Evolutionary conservation across 2,113 vertebrate genomes (phyloP).

Genomic region (Vulpes lagopus): DNA sequence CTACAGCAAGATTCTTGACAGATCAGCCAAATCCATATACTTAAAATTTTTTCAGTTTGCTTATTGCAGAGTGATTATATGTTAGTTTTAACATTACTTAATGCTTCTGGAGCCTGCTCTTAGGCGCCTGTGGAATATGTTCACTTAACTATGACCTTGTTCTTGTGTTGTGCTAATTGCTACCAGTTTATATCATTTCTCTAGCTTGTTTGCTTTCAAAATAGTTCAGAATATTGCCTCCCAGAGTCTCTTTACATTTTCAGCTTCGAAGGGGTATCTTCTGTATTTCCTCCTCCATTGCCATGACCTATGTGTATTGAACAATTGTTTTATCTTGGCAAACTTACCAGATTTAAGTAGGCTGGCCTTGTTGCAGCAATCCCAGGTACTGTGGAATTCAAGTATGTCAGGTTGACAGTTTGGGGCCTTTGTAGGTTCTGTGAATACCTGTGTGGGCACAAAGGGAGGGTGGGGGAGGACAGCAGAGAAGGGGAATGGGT

Average conservation of each 20-base stretch:
- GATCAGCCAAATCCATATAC: neutral
- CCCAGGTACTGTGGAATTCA: neutral
- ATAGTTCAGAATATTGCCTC: constrained; percentile 12
- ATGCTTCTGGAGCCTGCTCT: neutral
- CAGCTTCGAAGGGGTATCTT: neutral
- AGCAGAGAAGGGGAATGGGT: neutral
- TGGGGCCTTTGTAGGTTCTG: neutral
- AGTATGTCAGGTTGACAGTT: neutral
- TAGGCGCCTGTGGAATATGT: neutral
- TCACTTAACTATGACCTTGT: neutral
- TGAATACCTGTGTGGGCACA: neutral
- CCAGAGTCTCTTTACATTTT: constrained; percentile 20
- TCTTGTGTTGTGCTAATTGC: neutral
- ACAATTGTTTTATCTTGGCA: constrained; percentile 3
- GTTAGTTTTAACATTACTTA: neutral
- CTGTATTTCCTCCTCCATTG: neutral
- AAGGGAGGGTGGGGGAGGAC: neutral
- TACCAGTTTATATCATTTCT: constrained; percentile 1
- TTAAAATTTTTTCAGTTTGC: neutral
- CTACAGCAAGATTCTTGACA: neutral
- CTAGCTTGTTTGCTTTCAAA: constrained; percentile 18
- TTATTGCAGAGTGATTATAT: neutral
- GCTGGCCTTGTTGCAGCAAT: neutral
- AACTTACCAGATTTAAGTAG: neutral
- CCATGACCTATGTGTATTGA: neutral